These are phyloP conservation scores for Poecilia gillii DNA, from an alignment of 2,797 vertebrate genomes.

Conservation along the genomic window DNA sequence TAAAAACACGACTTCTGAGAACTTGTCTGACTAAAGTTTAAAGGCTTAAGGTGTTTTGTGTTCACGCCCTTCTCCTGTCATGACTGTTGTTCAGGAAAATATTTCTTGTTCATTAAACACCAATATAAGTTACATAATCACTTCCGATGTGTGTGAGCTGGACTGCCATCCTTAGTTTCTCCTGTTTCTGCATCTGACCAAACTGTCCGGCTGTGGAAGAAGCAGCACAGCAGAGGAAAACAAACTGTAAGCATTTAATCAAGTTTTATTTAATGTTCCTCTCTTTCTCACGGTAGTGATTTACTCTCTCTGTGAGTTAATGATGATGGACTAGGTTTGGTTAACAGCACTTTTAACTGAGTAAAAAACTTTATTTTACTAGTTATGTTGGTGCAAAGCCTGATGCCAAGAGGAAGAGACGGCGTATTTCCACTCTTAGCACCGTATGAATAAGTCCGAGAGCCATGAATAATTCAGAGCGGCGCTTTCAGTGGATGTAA, in stretches of 20 bases:
- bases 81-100: background rate
- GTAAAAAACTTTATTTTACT: background rate
- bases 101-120: too few relatives aligned
- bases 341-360: background rate
- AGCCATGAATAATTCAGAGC: background rate
- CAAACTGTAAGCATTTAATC: background rate
- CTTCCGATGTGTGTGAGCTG: fast-evolving
- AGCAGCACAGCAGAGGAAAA: background rate
- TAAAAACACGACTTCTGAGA: background rate
- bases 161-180: background rate
- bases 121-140: too few relatives aligned
- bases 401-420: background rate
- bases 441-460: background rate
- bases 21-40: background rate
- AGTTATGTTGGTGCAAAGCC: background rate
- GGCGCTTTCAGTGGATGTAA: background rate
- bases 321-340: background rate
- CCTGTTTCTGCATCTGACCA: background rate
- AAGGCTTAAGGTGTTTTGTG: background rate
- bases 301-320: background rate
- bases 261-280: background rate
- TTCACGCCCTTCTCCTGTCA: background rate
- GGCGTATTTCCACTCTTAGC: background rate
- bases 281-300: background rate
- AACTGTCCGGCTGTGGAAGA: background rate